Percentiles rank a stretch among this genome's conserved stretches.
These are phyloP conservation scores for Helobdella robusta DNA, from an alignment of 2,888 invertebrate genomes.

Conservation along the genomic window DNA sequence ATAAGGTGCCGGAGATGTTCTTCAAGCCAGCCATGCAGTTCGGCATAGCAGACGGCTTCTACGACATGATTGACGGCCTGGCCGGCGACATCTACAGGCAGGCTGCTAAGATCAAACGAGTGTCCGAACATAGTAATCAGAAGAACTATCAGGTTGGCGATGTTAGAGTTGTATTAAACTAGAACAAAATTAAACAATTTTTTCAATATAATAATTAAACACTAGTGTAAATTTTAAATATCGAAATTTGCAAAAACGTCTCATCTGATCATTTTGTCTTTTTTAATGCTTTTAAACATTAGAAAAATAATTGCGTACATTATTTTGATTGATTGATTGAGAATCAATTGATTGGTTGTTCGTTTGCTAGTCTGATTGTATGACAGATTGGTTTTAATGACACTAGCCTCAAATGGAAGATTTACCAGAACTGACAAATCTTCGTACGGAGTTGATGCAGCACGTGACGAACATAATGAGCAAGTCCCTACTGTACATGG, in stretches of 20 bases:
- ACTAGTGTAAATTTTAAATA: not conserved
- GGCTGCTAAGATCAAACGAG: constrained; percentile 65
- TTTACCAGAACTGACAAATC: constrained; percentile 70
- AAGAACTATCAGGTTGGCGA: constrained; percentile 47
- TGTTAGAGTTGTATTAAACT: not conserved
- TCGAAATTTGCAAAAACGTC: not conserved
- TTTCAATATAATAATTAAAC: not conserved
- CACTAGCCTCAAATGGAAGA: constrained; percentile 62
- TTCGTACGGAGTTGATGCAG: constrained; percentile 71
- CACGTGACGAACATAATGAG: constrained; percentile 58
- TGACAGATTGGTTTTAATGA: too few species aligned
- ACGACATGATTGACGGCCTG: constrained; percentile 64
- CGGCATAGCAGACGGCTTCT: constrained; percentile 64
- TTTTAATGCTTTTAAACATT: too few species aligned
- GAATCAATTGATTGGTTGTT: too few species aligned
- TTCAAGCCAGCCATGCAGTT: constrained; percentile 76
- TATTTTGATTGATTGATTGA: too few species aligned
- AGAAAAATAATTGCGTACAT: too few species aligned
- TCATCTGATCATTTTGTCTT: too few species aligned
- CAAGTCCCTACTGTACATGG: constrained; percentile 51
- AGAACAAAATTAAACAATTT: not conserved
- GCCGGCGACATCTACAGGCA: constrained; percentile 74
- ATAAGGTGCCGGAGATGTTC: constrained; percentile 64
- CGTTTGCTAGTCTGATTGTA: too few species aligned
- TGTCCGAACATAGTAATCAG: constrained; percentile 54